Base-by-base conservation (phyloP, 2,888 invertebrate genomes). In the Morpho helenor region DNA sequence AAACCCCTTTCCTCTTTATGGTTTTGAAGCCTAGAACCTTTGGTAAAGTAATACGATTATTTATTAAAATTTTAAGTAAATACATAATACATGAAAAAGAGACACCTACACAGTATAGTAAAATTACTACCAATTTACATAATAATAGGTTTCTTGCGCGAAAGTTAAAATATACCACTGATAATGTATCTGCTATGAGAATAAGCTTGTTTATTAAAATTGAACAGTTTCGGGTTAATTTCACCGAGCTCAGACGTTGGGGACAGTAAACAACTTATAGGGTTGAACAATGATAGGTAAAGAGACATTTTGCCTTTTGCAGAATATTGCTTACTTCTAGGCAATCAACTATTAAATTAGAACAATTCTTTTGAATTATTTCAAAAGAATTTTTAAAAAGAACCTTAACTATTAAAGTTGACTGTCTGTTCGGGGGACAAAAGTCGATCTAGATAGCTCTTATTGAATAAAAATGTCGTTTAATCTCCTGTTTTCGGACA, bases 241-340 rank as follows among this genome's bases (percentile, higher is more conserved):
- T 58, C 60, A 58, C 62, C 42, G 42, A 49, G 56, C 8, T 52
- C 54, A 49, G 49, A 53, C 22, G 46, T 40, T 53, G 46, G 72
- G 74, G 74, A 73, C 71, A 68, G 77, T 73, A 76, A 77, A 74
- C 70, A 52, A 52, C 46, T 47, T 56, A 53, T 31, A 42, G 56
- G 56, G 63, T 49, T 61, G 63, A 10, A 49, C 22, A 57, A 31
- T 39, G 39, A 3, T 58, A 49, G 3, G 5, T 42, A 52, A n/a
- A 23, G 23, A 40, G 40, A 31, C 3, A 31, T 5, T 31, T 31
- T 31, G 5, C 31, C 31, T 31, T 31, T 31, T 31, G 31, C 31
- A 5, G 31, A 5, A 31, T 31, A 31, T 31, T 31, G 5, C 4
- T 31, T 5, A 31, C 3, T 31, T 31, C 31, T 31, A 5, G 31